These are phyloP conservation scores for Rhea pennata DNA, from an alignment of 2,113 vertebrate genomes.

Conservation along the genomic window DNA sequence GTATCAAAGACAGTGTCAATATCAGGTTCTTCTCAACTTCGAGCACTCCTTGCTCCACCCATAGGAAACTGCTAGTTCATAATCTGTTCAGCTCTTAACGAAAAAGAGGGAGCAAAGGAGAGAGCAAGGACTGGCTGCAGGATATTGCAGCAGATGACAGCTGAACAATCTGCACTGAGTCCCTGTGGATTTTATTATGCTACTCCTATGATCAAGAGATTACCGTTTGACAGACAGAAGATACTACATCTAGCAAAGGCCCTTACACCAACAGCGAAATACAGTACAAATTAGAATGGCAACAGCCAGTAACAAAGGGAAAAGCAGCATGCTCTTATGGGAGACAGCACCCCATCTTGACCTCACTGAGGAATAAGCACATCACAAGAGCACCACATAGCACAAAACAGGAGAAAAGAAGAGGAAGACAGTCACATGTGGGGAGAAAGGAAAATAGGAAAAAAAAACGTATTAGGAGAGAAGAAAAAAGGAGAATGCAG, in stretches of 20 bases:
- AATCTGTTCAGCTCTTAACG: neutral
- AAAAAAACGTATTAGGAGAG: neutral
- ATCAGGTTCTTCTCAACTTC: neutral
- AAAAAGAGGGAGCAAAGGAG: neutral
- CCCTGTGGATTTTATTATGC: neutral
- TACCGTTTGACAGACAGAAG: neutral
- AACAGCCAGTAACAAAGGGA: neutral
- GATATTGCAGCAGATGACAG: neutral
- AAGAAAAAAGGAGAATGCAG: neutral
- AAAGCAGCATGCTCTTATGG: neutral
- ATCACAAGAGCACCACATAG: neutral
- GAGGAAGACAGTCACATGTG: neutral
- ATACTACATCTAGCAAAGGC: neutral
- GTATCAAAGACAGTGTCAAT: neutral
- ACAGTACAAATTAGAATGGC: neutral
- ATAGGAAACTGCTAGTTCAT: neutral
- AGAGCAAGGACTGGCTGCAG: neutral
- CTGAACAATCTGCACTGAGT: neutral
- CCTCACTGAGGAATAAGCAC: neutral
- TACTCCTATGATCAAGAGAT: neutral
- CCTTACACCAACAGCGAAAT: conserved; percentile 13
- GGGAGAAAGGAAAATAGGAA: neutral
- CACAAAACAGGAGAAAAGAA: neutral
- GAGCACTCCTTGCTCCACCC: neutral
- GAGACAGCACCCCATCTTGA: neutral